Evolutionary conservation across 1,140 invertebrate genomes (phyloP), one percentile per base, ranked within the genome.

Genomic region (Zaprionus tsacasi): DNA sequence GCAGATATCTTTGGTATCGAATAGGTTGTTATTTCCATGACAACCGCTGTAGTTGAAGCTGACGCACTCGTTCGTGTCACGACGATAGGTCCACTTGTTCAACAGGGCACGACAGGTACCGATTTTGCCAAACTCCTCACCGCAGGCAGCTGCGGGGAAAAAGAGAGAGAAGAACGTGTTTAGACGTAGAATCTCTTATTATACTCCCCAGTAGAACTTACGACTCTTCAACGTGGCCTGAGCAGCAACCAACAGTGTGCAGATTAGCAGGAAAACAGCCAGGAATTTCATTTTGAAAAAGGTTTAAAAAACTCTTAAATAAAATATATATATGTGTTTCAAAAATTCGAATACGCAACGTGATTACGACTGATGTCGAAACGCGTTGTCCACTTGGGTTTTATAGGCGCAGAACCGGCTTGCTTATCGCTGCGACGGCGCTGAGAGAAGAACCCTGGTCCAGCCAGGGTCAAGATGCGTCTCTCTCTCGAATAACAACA

Each of bases 11-110:
- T 95, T 57, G 36, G 33, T 93, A 2, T 92, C 76, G 86, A 97
- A 98, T 74, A 96, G 96, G 88, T 98, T 98, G 33, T 93, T 93
- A 85, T 97, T 98, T 17, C 96, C 96, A 2, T 94, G 94, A 86
- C 96, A 98, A 8, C 97, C 96, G 7, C 95, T 95, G 85, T 96
- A 98, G 52, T 95, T 95, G 88, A 98, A 98, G 50, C 94, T 1
- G 40, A 82, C 52, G 64, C 86, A 90, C 55, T 90, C 75, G 15
- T 86, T 90, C 0, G 64, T 64, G 4, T 76, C 65, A 6, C 33
- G 59, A 11, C 72, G 71, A 52, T 89, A 89, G 1, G 85, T 76
- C 68, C 61, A 89, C 25, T 55, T 81, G 0, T 10, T 4, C 4
- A 58, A 7, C 6, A 10, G 7, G 0, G 48, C 25, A 0, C 67